Base-by-base conservation (phyloP, 2,113 vertebrate genomes). In the Macheiramphus alcinus region DNA sequence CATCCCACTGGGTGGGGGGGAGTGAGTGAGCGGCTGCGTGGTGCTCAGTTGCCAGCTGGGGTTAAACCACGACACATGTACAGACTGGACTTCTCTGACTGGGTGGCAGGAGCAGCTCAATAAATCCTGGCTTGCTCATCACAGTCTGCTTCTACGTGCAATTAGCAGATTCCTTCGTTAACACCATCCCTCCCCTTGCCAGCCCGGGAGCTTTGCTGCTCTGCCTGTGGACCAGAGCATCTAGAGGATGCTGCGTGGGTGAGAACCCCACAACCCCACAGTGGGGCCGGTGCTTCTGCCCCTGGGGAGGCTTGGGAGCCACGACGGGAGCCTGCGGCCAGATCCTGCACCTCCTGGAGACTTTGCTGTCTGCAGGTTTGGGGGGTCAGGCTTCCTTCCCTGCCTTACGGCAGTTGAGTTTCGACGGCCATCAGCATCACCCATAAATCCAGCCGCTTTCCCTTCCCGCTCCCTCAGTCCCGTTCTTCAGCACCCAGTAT, bases 131-230 rank as follows among this genome's bases (percentile, higher is more conserved):
- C 2, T 34, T 42, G 40, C 65, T n/a, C 47, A 9, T 8, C 31
- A 3, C 13, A 16, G 7, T 2, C 71, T 0, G 1, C 31, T 61
- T 20, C 59, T 40, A 0, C 0, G 3, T 34, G 58, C 47, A 55
- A 84, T 90, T 48, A 90, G 63, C 16, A 16, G 63, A 23, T 59
- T 50, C 25, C 72, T 84, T 80, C 3, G 0, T 76, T 80, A 80
- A 13, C 6, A 1, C 9, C 27, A 3, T 12, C 40, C n/a, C n/a
- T 59, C 4, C 52, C 76, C 10, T 13, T 0, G 2, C n/a, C 55
- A 16, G 26, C 32, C 45, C 0, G 0, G 16, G 59, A 43, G 22
- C 11, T 38, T 36, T 7, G 6, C 29, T 34, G 47, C 9, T 62
- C 10, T 3, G 3, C 17, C 47, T 0, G 0, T 4, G 45, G 38